Evolutionary conservation across 2,888 invertebrate genomes (phyloP).

Genomic region (Pollenia amentaria): DNA sequence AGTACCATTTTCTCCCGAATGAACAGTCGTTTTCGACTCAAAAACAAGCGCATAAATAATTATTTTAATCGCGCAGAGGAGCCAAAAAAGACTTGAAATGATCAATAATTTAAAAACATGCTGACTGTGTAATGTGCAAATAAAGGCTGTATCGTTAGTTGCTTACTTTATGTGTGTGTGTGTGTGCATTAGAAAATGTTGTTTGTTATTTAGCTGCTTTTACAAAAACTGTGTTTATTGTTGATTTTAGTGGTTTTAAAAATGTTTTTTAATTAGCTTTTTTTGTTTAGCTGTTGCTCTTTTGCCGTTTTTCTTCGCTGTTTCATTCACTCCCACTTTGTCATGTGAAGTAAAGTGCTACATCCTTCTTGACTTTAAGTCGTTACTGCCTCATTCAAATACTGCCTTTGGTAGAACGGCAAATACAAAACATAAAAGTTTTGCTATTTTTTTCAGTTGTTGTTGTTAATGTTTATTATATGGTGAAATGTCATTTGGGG

Average conservation of each 20-base stretch:
- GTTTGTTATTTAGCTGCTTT: conserved; percentile 36
- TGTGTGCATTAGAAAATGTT: conserved; percentile 17
- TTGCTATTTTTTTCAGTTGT: neutral
- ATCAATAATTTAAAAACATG: neutral
- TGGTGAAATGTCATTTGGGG: conserved; percentile 56
- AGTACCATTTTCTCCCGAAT: no score
- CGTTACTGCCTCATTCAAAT: conserved; percentile 55
- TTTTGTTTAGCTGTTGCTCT: neutral
- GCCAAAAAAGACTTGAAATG: no score
- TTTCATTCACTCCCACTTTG: neutral
- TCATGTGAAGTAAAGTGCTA: conserved; percentile 15
- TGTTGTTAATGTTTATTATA: conserved; percentile 37
- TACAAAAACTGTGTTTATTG: conserved; percentile 23
- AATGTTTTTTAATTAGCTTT: conserved; percentile 63
- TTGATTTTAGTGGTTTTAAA: conserved; percentile 54
- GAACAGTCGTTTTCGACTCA: no score
- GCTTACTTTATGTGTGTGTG: neutral
- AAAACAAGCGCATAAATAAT: no score
- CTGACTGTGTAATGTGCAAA: neutral
- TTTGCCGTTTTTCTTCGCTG: neutral
- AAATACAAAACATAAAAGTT: conserved; percentile 28
- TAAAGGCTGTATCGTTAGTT: neutral
- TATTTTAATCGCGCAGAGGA: no score
- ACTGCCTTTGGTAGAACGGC: conserved; percentile 35
- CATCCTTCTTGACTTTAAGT: conserved; percentile 45